phyloP scores from a whole-genome alignment of 2,113 vertebrate genomes.

The Sapayoa aenigma region DNA sequence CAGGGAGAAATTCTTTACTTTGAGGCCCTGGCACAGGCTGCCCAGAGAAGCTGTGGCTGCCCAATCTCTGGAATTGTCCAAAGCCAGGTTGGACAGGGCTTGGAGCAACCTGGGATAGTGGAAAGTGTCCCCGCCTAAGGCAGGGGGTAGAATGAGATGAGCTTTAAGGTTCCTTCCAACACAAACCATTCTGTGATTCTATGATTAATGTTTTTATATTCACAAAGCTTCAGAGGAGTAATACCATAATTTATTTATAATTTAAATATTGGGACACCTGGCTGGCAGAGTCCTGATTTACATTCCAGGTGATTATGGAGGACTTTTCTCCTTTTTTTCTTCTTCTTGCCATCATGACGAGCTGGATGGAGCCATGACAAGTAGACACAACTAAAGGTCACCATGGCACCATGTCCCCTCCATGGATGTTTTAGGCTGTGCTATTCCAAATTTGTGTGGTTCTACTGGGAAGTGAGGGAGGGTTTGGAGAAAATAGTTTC shows the following conservation, averaged over 20 bases:
- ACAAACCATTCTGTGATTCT: neutral
- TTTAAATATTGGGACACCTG: neutral
- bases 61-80: neutral
- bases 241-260: neutral
- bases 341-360: neutral
- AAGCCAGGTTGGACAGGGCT: accelerated
- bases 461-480: neutral
- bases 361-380: neutral
- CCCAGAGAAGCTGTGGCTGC: neutral
- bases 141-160: neutral
- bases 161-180: neutral
- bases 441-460: neutral
- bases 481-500: neutral
- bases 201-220: neutral
- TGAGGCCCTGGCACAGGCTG: neutral
- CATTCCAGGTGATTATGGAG: neutral
- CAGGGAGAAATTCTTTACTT: neutral
- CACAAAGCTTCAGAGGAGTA: neutral
- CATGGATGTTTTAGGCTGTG: neutral
- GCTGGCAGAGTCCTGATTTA: neutral
- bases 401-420: accelerated
- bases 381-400: neutral
- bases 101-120: neutral
- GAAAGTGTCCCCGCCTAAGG: neutral
- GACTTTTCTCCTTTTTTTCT: neutral